Conservation (phyloP, 1,140 invertebrate species). For the Trachelipus rathkii region DNA sequence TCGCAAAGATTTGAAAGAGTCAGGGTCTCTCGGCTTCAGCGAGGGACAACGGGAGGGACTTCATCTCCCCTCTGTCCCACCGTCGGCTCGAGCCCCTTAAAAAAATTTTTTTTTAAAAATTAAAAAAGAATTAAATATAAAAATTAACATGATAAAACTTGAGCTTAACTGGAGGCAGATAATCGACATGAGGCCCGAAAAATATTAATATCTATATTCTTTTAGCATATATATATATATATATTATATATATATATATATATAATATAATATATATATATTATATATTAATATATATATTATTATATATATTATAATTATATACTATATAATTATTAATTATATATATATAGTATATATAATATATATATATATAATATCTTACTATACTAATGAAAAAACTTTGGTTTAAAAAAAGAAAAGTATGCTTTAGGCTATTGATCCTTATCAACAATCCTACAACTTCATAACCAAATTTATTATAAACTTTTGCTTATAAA, state of each 20-base stretch:
- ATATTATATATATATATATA: background rate
- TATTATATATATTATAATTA: background rate
- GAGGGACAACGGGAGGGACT: too few relatives aligned
- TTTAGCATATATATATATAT: too few relatives aligned
- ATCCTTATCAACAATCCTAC: too few relatives aligned
- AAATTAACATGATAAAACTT: background rate
- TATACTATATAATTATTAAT: constrained; percentile 5
- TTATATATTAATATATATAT: background rate
- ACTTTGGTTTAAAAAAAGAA: too few relatives aligned
- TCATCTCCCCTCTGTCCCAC: too few relatives aligned
- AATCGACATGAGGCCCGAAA: background rate
- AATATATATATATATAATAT: background rate
- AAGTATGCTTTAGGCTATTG: too few relatives aligned
- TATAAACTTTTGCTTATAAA: background rate
- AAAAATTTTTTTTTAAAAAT: too few relatives aligned
- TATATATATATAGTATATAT: too few relatives aligned
- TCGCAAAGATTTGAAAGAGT: too few relatives aligned
- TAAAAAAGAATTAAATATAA: background rate
- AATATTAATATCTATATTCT: background rate
- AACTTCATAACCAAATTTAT: background rate
- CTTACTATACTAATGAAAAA: too few relatives aligned
- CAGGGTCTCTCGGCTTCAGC: too few relatives aligned
- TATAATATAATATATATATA: background rate
- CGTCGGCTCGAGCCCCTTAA: too few relatives aligned
- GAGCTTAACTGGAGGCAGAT: background rate